Conservation (phyloP, 2,888 invertebrate genomes). For the Adineta ricciae region DNA sequence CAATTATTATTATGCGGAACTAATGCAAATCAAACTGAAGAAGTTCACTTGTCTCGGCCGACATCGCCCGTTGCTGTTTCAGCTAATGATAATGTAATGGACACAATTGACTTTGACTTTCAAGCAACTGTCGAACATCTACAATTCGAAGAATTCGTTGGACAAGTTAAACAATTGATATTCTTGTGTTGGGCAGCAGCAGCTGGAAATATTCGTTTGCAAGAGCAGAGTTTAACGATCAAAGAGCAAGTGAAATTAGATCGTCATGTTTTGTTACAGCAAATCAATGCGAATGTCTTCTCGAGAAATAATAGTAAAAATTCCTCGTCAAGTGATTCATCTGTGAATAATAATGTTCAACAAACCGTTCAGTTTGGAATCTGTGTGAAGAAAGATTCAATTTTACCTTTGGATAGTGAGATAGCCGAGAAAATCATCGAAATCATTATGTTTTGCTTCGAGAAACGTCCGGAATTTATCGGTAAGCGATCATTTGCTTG, state of each 20-base stretch:
- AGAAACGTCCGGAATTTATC: constrained; percentile 47
- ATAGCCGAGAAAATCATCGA: constrained; percentile 51
- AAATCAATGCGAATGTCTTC: not conserved
- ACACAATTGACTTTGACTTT: constrained; percentile 11
- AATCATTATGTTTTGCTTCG: constrained; percentile 50
- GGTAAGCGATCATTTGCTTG: constrained; percentile 40
- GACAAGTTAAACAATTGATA: constrained; percentile 48
- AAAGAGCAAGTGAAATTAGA: constrained; percentile 19
- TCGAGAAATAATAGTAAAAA: not conserved
- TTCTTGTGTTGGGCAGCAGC: constrained; percentile 53
- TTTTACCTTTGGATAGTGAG: constrained; percentile 48
- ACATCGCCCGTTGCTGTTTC: not conserved
- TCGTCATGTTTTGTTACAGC: not conserved
- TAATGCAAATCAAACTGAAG: not conserved
- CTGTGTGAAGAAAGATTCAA: constrained; percentile 46
- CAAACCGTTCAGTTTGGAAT: constrained; percentile 49
- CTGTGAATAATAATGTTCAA: constrained; percentile 38
- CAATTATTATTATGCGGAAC: not conserved
- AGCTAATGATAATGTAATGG: not conserved
- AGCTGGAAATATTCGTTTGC: constrained; percentile 50
- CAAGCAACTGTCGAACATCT: constrained; percentile 11
- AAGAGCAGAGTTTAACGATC: constrained; percentile 31
- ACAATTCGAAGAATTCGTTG: constrained; percentile 34
- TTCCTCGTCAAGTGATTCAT: not conserved
- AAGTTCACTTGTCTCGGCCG: not conserved